Percentiles rank a stretch among this genome's conserved stretches.
These are phyloP conservation scores for Onychostruthus taczanowskii DNA, from an alignment of 2,113 vertebrate species.

Conservation along the genomic window DNA sequence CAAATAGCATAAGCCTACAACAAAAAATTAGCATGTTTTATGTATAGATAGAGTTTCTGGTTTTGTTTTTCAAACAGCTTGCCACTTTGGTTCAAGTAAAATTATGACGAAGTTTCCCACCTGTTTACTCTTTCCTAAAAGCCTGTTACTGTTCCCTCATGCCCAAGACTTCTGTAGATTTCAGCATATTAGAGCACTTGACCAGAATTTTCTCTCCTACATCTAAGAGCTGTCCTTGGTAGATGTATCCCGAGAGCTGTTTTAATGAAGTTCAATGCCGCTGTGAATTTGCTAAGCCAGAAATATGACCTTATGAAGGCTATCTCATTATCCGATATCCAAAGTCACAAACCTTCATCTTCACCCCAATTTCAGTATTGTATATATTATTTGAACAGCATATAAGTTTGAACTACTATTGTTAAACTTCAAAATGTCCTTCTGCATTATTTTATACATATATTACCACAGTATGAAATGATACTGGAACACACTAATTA, in stretches of 20 bases:
- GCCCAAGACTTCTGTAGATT: background rate
- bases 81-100: background rate
- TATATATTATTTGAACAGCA: background rate
- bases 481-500: constrained; percentile 55
- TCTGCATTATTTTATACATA: background rate
- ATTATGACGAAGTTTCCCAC: background rate
- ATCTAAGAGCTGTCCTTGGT: background rate
- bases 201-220: background rate
- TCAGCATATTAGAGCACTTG: background rate
- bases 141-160: background rate
- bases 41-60: background rate
- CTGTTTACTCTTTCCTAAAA: background rate
- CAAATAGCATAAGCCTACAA: background rate
- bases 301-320: background rate
- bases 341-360: background rate
- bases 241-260: background rate
- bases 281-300: background rate
- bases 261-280: background rate
- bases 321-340: background rate
- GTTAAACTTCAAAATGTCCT: constrained; percentile 9
- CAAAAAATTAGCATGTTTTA: background rate
- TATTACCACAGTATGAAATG: constrained; percentile 15
- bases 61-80: background rate
- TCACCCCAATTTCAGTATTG: background rate
- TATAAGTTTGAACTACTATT: background rate